Base-by-base conservation (phyloP, 2,797 vertebrate genomes). In the Varecia variegata region DNA sequence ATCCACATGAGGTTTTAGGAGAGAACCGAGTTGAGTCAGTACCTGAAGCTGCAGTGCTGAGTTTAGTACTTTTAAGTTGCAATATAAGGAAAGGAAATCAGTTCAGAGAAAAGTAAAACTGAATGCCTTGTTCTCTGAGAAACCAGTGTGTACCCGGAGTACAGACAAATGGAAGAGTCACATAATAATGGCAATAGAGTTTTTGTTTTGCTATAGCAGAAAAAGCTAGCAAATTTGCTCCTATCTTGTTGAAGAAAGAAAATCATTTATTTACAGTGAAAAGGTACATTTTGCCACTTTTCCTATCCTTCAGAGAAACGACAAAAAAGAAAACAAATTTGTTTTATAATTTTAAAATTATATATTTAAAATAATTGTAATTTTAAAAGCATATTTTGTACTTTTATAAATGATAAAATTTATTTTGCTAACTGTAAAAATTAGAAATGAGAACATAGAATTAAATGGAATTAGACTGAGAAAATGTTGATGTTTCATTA, bases 371-470 rank as follows among this genome's bases (percentile, higher is more conserved):
- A 54, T 52, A 52, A 13, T 76, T 76, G 18, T 21, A 76, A 50
- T 79, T 79, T 54, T 79, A 56, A 79, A 54, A 38, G 76, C 52
- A 79, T 27, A 17, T 79, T 56, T 56, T 54, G 2, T 79, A 52
- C 23, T 77, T 52, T 77, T 52, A 2, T 23, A 79, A 79, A 52
- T 79, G 17, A 30, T 50, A 88, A 38, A 40, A 52, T 83, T 68
- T 73, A 58, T 92, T 81, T 92, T 90, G 32, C 65, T 92, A 70
- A 68, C n/a, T 38, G 2, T 93, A 60, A 88, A 92, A 21, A 76
- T 27, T 58, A 82, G 81, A 88, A 50, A 15, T 35, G 9, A 92
- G 8, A 74, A 58, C 23, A 38, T 20, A 27, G 54, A 93, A 65
- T 71, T 50, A 77, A 81, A 52, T 90, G 35, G n/a, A 79, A 32